Evolutionary conservation across 2,888 invertebrate species (phyloP).

Genomic region (Leptopilina myrica): DNA sequence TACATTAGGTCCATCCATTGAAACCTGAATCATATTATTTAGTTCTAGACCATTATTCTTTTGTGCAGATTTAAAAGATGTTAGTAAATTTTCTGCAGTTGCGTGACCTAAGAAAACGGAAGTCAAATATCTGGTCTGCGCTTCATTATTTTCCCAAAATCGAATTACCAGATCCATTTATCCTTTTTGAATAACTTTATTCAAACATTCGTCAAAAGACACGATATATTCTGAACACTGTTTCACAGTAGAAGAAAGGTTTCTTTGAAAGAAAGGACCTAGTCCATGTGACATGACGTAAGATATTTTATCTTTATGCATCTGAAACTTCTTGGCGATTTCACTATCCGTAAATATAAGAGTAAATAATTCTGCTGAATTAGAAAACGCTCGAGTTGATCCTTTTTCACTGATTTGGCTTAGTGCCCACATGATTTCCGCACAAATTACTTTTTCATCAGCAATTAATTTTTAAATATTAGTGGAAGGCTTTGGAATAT

Average conservation of each 20-base stretch:
- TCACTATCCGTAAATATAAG: conserved; percentile 55
- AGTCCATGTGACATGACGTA: conserved; percentile 55
- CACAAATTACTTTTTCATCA: background rate
- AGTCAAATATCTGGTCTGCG: conserved; percentile 58
- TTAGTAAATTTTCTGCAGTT: conserved; percentile 56
- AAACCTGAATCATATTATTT: conserved; percentile 54
- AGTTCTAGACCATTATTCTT: conserved; percentile 42
- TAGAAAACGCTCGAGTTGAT: conserved; percentile 23
- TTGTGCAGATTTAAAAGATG: conserved; percentile 45
- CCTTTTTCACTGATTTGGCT: background rate
- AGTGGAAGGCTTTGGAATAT: too few species aligned
- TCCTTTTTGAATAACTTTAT: conserved; percentile 55
- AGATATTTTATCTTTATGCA: conserved; percentile 52
- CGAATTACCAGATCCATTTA: conserved; percentile 64
- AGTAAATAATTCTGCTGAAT: conserved; percentile 40
- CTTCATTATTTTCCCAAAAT: conserved; percentile 58
- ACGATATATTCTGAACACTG: too few species aligned
- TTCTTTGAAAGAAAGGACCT: conserved; percentile 51
- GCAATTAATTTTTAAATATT: background rate
- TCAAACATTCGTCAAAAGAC: conserved; percentile 53
- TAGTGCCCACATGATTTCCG: background rate
- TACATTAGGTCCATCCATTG: conserved; percentile 46
- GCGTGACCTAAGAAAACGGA: conserved; percentile 56
- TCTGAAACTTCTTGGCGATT: conserved; percentile 51
- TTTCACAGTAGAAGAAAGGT: conserved; percentile 44